Evolutionary conservation across 2,797 vertebrate species (phyloP).

Genomic region (Sebastes paucispinis): DNA sequence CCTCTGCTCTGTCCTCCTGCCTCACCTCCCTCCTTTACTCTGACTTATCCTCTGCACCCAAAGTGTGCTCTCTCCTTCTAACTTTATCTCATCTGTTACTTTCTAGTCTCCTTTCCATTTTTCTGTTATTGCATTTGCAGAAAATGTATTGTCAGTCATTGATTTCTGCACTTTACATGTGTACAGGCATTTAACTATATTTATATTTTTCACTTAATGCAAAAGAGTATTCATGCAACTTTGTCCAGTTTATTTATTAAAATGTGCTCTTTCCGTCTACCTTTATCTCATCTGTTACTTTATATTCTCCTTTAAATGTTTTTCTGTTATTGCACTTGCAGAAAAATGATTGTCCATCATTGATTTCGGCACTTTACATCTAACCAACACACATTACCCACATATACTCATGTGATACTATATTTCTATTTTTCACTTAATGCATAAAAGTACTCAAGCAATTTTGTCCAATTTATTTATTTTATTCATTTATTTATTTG

Average conservation of each 20-base stretch:
- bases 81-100: neutral
- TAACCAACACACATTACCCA: neutral
- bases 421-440: neutral
- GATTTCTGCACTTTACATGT: neutral
- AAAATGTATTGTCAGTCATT: neutral
- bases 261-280: neutral
- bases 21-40: conserved; percentile 4
- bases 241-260: too few relatives aligned
- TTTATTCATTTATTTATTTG: too few relatives aligned
- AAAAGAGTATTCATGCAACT: neutral
- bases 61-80: neutral
- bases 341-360: neutral
- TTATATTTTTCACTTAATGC: neutral
- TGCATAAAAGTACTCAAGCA: neutral
- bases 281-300: neutral
- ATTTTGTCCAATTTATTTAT: neutral
- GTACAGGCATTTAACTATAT: neutral
- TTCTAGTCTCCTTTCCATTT: neutral
- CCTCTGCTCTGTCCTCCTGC: conserved; percentile 40
- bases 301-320: neutral
- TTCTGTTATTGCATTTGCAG: neutral
- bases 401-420: neutral
- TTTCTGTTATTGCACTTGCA: neutral
- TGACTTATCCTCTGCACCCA: neutral
- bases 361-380: neutral